Base-by-base conservation (phyloP, 2,113 vertebrate species). In the Argyrosomus japonicus region DNA sequence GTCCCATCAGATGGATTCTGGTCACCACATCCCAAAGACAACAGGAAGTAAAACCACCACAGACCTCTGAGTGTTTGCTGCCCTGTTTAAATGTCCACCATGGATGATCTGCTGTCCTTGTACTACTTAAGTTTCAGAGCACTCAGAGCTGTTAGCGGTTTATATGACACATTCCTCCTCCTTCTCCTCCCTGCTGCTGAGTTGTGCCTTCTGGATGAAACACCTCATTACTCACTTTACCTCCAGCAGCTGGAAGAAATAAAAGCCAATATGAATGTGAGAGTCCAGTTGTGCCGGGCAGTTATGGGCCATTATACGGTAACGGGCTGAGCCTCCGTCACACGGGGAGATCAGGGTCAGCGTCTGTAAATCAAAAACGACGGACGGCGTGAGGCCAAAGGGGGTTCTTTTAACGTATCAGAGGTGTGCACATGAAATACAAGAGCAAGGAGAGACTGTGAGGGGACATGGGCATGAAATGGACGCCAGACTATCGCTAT, bases 211-310 rank as follows among this genome's bases (percentile, higher is more conserved):
- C 78, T 51, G 72, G 86, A 86, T 88, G 71, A 89, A 93, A 86
- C 82, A 79, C 51, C 87, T 92, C 90, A 90, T 90, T 75, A 75
- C 85, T 85, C 82, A 70, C 68, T 77, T 81, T 81, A 83, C 77
- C 68, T 81, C 69, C 84, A 89, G 86, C 88, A 87, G 88, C 91
- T 88, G 83, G 74, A 87, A 45, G 85, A 75, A 81, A 76, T 91
- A 85, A 80, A 84, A 78, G 74, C 76, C 60, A 15, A 71, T 83
- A 81, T 81, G 81, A 76, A 65, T 83, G 78, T 70, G 73, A 58
- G 63, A 21, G 80, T 83, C 84, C 85, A 84, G 86, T 87, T 74
- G 80, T 76, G 79, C 57, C 5, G 48, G 68, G 61, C 58, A 82
- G 84, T 89, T 87, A 85, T 68, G 82, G 82, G 21, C 79, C 80